Base-by-base conservation (phyloP, 2,888 invertebrate genomes). In the Drosophila recens region DNA sequence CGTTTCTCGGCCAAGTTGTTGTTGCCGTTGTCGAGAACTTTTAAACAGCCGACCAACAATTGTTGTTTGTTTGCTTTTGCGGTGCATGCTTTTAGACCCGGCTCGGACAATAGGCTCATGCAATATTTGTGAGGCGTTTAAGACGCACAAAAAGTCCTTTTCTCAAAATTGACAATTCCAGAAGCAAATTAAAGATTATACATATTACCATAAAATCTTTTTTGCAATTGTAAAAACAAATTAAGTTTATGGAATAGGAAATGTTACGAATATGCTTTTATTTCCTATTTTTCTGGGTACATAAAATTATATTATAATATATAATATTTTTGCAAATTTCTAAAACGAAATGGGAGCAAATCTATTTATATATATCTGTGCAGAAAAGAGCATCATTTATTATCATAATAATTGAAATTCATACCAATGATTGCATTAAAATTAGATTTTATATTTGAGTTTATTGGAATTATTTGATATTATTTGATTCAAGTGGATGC, bases 111-210 rank as follows among this genome's bases (percentile, higher is more conserved):
- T 69, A 48, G 66, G 66, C 67, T 70, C 71, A 71, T 79, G 73
- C 67, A 68, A 79, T 79, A 81, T 76, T 76, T 76, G 67, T 66
- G 17, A 13, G 45, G 49, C 66, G 70, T 73, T 83, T 83, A 76
- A 62, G 63, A 40, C 34, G 11, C 45, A 49, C 64, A 17, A 48
- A 30, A 13, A 33, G 34, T 8, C 43, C 9, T n/a, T 49, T 13
- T 3, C 6, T 40, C 2, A 17, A 34, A 27, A 68, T 61, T 40
- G 33, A 10, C n/a, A 52, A 3, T 23, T n/a, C 9, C 27, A 27
- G 10, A 23, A 38, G 36, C 36, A 43, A 33, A 13, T 42, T 13
- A 2, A 33, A 9, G 4, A 13, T 23, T 23, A 23, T 23, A 15
- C 27, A 40, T 40, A 40, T 40, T 10, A 27, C 3, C 11, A 27